phyloP scores from a whole-genome alignment of 2,113 vertebrate genomes.

The Xiphophorus hellerii region DNA sequence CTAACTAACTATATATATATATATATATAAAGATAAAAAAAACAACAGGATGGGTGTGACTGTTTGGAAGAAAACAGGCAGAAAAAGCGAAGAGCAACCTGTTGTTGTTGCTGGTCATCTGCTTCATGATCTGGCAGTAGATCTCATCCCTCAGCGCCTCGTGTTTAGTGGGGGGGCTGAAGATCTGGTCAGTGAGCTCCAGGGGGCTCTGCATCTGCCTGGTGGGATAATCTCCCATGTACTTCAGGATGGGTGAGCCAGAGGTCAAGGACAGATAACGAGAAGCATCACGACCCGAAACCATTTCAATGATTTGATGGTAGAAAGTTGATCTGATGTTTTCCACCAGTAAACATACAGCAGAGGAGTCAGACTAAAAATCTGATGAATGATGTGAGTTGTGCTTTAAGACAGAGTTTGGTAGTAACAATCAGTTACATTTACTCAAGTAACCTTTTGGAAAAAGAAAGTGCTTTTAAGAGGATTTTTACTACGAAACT shows the following conservation, averaged over 20 bases:
- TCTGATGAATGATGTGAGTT: not conserved
- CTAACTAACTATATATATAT: not conserved
- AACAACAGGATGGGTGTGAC: not conserved
- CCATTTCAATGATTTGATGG: not conserved
- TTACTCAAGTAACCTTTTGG: no score
- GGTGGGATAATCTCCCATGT: constrained; percentile 96
- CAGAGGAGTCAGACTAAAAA: not conserved
- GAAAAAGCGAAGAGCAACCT: constrained; percentile 74
- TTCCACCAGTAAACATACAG: no score
- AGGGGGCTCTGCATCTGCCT: constrained; percentile 82
- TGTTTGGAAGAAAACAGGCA: not conserved
- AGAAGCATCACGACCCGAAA: not conserved
- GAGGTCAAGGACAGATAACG: constrained; percentile 57
- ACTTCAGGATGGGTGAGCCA: constrained; percentile 89
- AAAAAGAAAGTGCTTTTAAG: no score
- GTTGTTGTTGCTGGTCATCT: constrained; percentile 90
- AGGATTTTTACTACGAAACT: no score
- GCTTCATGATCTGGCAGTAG: constrained; percentile 98
- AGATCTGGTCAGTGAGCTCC: constrained; percentile 94
- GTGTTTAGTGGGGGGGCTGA: constrained; percentile 82
- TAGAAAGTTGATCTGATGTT: not conserved
- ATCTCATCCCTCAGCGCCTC: constrained; percentile 88
- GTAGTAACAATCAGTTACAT: no score
- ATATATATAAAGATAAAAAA: not conserved
- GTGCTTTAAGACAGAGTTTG: no score